Base-by-base conservation (phyloP, 2,113 vertebrate genomes). In the Lasiurus cinereus region DNA sequence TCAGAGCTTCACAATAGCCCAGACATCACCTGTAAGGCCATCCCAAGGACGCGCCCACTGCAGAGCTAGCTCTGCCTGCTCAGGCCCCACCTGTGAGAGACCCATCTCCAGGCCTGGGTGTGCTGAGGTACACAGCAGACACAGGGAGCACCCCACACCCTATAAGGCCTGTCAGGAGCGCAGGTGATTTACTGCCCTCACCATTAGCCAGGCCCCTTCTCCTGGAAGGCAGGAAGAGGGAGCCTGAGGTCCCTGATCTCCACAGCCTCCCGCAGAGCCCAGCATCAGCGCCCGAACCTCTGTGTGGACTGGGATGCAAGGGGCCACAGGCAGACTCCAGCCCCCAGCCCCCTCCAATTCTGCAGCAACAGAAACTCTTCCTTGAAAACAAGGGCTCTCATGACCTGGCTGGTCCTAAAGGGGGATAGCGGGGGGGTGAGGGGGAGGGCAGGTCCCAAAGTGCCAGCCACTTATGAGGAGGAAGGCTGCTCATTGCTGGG, bases 381-480 rank as follows among this genome's bases (percentile, higher is more conserved):
- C 64, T 4, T 3, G 36, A 70, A 85, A 33, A 72, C 27, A 11
- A 13, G 46, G 22, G 88, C 78, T 46, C 90, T 62, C 2, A 18
- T 5, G 64, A 18, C 69, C 62, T 3, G 6, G 79, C 15, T n/a
- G 24, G 9, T 33, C 64, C 16, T 7, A 39, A 46, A 31, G 18
- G 21, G 16, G n/a, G 39, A 8, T 2, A 39, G 59, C 0, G 1
- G 33, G 69, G 73, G 90, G 39, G n/a, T n/a, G n/a, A n/a, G 87
- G 62, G 13, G 52, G 52, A 70, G 59, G 72, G 77, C 84, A 73
- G 0, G 1, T 54, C 77, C 52, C 59, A 12, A 83, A 78, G 73
- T 43, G 72, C 54, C 62, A 36, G 78, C 46, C 21, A 27, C 94
- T 92, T 69, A 33, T 33, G 50, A 95, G 73, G 59, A 78, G 62